These are phyloP conservation scores for Rhopilema esculentum DNA, from an alignment of 30 jellyfish, hydroid and myxozoan species.

Conservation along the genomic window DNA sequence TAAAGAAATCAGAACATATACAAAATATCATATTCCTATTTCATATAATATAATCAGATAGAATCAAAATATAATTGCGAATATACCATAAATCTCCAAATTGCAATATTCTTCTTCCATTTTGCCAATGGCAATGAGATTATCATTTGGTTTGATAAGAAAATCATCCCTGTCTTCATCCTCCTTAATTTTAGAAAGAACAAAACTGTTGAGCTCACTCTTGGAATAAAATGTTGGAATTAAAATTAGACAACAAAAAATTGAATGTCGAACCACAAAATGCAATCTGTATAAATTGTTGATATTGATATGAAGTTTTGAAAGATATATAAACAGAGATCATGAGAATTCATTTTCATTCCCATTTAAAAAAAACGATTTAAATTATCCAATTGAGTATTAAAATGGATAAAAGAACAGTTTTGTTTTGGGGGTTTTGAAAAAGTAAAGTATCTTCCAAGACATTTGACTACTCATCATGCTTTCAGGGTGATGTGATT, in stretches of 20 bases:
- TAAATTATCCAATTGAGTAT: too few relatives aligned
- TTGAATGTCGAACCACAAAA: not conserved
- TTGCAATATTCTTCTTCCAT: slow-evolving; percentile 92
- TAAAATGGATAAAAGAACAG: too few relatives aligned
- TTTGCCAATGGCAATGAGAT: slow-evolving; percentile 87
- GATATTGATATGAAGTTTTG: too few relatives aligned
- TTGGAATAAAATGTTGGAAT: not conserved
- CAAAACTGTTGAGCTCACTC: not conserved
- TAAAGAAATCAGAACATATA: not conserved
- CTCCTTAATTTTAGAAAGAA: slow-evolving; percentile 47
- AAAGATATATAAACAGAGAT: too few relatives aligned
- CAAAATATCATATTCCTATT: too few relatives aligned
- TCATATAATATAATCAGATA: too few relatives aligned
- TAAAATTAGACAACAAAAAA: not conserved
- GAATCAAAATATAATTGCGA: not conserved
- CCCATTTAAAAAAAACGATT: too few relatives aligned
- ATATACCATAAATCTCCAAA: slow-evolving; percentile 84
- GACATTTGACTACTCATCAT: too few relatives aligned
- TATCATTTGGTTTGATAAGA: slow-evolving; percentile 78
- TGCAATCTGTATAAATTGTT: not conserved
- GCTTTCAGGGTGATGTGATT: too few relatives aligned
- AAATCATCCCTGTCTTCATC: slow-evolving; percentile 90
- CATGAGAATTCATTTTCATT: too few relatives aligned
- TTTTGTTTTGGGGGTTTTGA: too few relatives aligned
- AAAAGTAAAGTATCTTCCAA: too few relatives aligned